Base-by-base conservation (phyloP, 2,888 invertebrate genomes). In the Zaprionus obscuricornis region DNA sequence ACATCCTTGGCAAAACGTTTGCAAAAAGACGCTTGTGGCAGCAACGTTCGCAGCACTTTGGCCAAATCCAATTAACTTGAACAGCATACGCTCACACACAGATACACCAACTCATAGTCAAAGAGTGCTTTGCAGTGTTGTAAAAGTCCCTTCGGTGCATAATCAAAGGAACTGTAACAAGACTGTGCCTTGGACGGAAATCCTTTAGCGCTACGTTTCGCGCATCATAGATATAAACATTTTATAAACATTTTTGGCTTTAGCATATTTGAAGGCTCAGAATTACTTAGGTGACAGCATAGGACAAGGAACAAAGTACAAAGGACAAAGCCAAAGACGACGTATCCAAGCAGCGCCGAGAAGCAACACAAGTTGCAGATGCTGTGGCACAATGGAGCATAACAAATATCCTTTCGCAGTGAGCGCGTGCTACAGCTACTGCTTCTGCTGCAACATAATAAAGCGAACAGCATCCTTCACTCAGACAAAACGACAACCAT, bases 31-130 rank as follows among this genome's bases (percentile, higher is more conserved):
- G 60, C 65, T 60, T 46, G 65, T 62, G 49, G 46, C 50, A 55
- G 34, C 20, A 47, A 45, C 47, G 49, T 51, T 42, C 57, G 64
- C 59, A 78, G 58, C 58, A 74, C 66, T 74, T 66, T 77, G 66
- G 56, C 65, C 67, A 77, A 84, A 82, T 84, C 82, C 79, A 84
- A 81, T 81, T 81, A 81, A 84, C 85, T 81, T 64, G 65, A 72
- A 67, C 62, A 72, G 72, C 77, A 42, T 29, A 46, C 54, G 34
- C 34, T 33, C 27, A 11, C 11, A 20, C 18, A 49, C 27, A 49
- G 36, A 31, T 17, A 37, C 14, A 33, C 13, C 27, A 17, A 20
- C 27, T 40, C 10, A 26, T 1, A 11, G 27, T 39, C 29, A 13
- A 51, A 27, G 26, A 24, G 33, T 37, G 39, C 45, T 45, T 24